These are phyloP conservation scores for Amblyornis subalaris DNA, from an alignment of 2,113 vertebrate genomes.

Conservation along the genomic window DNA sequence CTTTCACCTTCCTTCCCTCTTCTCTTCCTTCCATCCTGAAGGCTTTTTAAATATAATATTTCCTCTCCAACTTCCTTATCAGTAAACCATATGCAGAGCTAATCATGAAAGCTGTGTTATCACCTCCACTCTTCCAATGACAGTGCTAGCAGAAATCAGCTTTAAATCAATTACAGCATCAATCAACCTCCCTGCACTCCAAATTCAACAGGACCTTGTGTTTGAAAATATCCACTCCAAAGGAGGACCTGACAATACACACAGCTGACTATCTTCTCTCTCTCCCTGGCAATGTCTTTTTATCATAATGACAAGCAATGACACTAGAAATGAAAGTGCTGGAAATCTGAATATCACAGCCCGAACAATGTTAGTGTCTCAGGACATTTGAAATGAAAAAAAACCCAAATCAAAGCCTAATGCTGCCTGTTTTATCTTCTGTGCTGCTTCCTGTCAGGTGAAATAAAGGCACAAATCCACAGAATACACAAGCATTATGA, in stretches of 20 bases:
- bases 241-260: neutral
- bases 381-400: neutral
- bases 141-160: constrained; percentile 15
- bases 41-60: neutral
- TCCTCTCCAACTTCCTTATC: neutral
- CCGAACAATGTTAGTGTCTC: neutral
- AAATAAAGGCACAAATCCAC: neutral
- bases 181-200: neutral
- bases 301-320: neutral
- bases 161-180: constrained; percentile 40
- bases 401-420: neutral
- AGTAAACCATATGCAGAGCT: neutral
- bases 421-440: neutral
- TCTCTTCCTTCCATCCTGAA: neutral
- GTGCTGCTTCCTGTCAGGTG: neutral
- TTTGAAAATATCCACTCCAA: constrained; percentile 1
- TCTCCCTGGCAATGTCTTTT: neutral
- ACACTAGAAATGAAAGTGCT: constrained; percentile 2
- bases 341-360: neutral
- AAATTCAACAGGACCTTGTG: neutral
- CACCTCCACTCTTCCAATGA: neutral
- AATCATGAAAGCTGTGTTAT: neutral
- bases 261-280: neutral
- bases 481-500: neutral
- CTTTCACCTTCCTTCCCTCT: neutral